Base-by-base conservation (phyloP, 2,113 vertebrate genomes). In the Hystrix brachyura region DNA sequence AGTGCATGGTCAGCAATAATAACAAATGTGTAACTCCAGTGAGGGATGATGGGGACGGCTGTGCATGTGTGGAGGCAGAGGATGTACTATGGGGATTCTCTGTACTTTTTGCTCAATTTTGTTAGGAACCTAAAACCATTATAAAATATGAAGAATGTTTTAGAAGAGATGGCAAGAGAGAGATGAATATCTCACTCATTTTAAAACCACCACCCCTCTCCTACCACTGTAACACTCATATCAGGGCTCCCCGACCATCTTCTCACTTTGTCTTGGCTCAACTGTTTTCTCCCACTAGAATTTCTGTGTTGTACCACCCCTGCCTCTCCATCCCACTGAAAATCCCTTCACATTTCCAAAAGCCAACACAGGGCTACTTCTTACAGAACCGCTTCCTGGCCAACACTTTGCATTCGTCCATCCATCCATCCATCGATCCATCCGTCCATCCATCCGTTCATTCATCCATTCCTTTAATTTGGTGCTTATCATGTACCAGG, bases 211-310 rank as follows among this genome's bases (percentile, higher is more conserved):
- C 51, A n/a, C 76, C 51, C 72, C 32, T 78, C 23, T 65, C 8
- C 80, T 13, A 9, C 5, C 7, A n/a, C 12, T 5, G 11, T 1
- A 7, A 9, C 1, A 0, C 13, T 34, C 43, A 5, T 7, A 1
- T 53, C 23, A 1, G 27, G 25, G 32, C 5, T 72, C 19, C 46
- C 62, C 14, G 29, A 27, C 23, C 2, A 11, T 87, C 72, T 23
- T 34, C 25, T 23, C 14, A 17, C 34, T 1, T 0, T 3, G 18
- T 18, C 72, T 57, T 34, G 4, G 10, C 48, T 18, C 29, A 67
- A 17, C 9, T 8, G 7, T 34, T 64, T 48, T 34, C 65, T 57
- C 29, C 10, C 69, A 32, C 13, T 5, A 29, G 5, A 19, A 29
- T 62, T 11, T 38, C 34, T 27, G 46, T 34, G 32, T 43, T 13